Conservation (phyloP, 2,113 vertebrate genomes). For the Pterocles orientalis region DNA sequence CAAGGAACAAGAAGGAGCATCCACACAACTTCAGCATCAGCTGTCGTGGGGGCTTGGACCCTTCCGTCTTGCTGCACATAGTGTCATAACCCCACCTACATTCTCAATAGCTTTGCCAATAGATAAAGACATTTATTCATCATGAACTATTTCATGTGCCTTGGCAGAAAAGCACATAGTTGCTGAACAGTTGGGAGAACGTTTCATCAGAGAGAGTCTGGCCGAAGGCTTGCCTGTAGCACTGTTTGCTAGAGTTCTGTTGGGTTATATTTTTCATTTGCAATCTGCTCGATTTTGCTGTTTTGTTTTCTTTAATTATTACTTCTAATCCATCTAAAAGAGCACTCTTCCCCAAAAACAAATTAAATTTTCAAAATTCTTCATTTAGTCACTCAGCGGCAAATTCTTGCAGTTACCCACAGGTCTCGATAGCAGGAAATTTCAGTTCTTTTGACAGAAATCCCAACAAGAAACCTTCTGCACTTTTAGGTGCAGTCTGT, state of each 20-base stretch:
- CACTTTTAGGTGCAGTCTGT: background rate
- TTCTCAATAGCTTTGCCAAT: conserved; percentile 39
- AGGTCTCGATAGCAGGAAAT: background rate
- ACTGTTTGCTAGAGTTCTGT: background rate
- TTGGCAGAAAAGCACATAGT: conserved; percentile 45
- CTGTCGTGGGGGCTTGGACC: background rate
- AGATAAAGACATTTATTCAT: conserved; percentile 46
- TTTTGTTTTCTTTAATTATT: background rate
- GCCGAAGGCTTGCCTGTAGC: background rate
- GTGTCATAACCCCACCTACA: background rate
- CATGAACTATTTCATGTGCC: background rate
- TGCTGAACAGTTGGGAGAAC: conserved; percentile 20
- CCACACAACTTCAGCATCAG: background rate
- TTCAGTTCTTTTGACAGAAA: background rate
- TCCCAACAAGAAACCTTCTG: background rate
- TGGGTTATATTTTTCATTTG: background rate
- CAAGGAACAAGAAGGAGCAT: background rate
- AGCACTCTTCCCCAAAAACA: background rate
- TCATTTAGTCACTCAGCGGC: background rate
- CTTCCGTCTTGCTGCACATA: background rate
- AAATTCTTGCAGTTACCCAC: background rate
- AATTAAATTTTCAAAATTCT: background rate
- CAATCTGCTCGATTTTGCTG: background rate
- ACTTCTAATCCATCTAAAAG: background rate
- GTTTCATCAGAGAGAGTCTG: conserved; percentile 19